These are phyloP conservation scores for Silurus lanzhouensis DNA, from an alignment of 2,797 vertebrate species.

Conservation along the genomic window DNA sequence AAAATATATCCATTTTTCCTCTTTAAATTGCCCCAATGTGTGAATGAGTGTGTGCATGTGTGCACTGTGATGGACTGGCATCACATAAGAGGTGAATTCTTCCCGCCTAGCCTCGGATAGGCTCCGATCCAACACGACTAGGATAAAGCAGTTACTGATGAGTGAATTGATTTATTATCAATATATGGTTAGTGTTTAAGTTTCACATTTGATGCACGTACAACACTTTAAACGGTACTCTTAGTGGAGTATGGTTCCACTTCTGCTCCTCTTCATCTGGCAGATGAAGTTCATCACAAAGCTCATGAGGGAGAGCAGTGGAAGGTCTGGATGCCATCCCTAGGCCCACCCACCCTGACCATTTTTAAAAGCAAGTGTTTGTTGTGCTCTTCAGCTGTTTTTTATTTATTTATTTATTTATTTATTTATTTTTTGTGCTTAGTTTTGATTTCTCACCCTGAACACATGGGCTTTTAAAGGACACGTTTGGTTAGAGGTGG, in stretches of 20 bases:
- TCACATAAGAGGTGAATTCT: background rate
- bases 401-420: no score
- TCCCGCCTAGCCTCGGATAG: background rate
- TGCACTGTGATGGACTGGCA: slow-evolving; percentile 6
- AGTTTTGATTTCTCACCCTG: slow-evolving; percentile 41
- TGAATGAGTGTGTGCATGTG: slow-evolving; percentile 8
- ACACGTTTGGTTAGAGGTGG: slow-evolving; percentile 53
- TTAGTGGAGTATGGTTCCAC: slow-evolving; percentile 46
- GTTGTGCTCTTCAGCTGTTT: slow-evolving; percentile 34
- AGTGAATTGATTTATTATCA: background rate
- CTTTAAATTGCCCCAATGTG: background rate
- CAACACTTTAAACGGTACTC: slow-evolving; percentile 48
- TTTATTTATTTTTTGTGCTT: background rate
- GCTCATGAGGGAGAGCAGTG: slow-evolving; percentile 12
- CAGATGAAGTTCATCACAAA: slow-evolving; percentile 38
- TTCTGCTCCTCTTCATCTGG: slow-evolving; percentile 56
- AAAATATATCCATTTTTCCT: background rate
- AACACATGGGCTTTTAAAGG: slow-evolving; percentile 39
- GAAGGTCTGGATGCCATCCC: slow-evolving; percentile 12
- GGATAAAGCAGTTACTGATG: background rate
- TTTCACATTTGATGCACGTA: background rate
- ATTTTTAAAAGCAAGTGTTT: slow-evolving; percentile 54
- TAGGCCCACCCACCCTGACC: background rate
- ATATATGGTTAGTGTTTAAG: background rate
- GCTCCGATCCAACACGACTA: background rate